phyloP scores from a whole-genome alignment of 2,888 invertebrate genomes.

The Limnephilus auricula region DNA sequence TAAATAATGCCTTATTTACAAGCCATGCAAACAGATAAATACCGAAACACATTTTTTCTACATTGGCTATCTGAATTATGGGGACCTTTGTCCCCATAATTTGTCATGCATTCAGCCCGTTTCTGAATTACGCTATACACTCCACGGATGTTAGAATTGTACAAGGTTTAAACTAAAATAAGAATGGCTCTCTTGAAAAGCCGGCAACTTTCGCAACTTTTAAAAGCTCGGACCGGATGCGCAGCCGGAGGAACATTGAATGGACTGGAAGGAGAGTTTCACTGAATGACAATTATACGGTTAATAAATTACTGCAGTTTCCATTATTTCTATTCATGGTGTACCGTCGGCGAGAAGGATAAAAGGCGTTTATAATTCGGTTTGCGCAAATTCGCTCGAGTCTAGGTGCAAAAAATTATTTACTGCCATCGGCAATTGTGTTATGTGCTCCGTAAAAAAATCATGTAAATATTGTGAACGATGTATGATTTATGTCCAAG shows the following conservation, averaged over 20 bases:
- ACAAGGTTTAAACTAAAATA: background rate
- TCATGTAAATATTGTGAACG: slow-evolving; percentile 48
- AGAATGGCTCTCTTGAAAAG: background rate
- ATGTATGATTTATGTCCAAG: slow-evolving; percentile 38
- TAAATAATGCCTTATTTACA: background rate
- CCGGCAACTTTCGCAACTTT: slow-evolving; percentile 2
- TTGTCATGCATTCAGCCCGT: background rate
- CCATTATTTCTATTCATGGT: slow-evolving; percentile 28
- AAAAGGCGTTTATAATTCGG: slow-evolving; percentile 45
- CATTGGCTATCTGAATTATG: background rate
- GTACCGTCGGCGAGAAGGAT: background rate
- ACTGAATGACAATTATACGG: slow-evolving; percentile 44
- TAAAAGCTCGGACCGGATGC: slow-evolving; percentile 47
- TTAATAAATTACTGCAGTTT: slow-evolving; percentile 45
- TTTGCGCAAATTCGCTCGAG: slow-evolving; percentile 29
- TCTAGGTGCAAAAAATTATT: background rate
- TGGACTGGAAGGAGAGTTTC: background rate
- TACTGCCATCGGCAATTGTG: slow-evolving; percentile 21
- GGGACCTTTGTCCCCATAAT: no score
- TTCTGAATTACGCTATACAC: background rate
- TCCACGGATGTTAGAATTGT: background rate
- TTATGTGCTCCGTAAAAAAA: slow-evolving; percentile 13
- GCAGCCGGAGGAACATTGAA: background rate
- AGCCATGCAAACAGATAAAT: background rate
- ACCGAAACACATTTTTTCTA: background rate